Base-by-base conservation (phyloP, 2,888 invertebrate species). In the Agriopis marginaria region DNA sequence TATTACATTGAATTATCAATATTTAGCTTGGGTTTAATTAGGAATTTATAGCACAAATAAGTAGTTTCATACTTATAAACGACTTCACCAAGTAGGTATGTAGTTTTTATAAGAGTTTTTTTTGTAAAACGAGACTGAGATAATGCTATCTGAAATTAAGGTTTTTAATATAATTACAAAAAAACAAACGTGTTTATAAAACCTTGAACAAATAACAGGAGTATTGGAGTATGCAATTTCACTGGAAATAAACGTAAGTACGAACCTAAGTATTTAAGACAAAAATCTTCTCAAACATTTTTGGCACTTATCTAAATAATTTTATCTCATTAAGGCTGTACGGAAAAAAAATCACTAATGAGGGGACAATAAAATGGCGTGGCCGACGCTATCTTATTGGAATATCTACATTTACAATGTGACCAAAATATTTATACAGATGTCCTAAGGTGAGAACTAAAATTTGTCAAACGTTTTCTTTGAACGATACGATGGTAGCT, bases 281-380 rank as follows among this genome's bases (percentile, higher is more conserved):
- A 14, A 42, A 44, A 56, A 56, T 32, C 12, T 8, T 42, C 6
- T n/a, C 23, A 32, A 17, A 12, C 9, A 45, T 47, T 58, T 58
- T 44, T n/a, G 49, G 17, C 10, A 32, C 45, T n/a, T 60, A 55
- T 61, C 61, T 50, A 42, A 56, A 62, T 50, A 50, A 58, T 62
- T 56, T 62, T 51, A 59, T 42, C 53, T 60, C 63, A 68, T 68
- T 68, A 63, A 54, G 9, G 23, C 32, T 47, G 50, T 49, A 17
- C 63, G 56, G 40, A 59, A 60, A 40, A 49, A 60, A 49, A 63
- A 59, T 47, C 11, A 51, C 45, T 53, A 68, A 59, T 42, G 58
- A 63, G 56, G 7, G 45, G 12, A 47, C 42, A 59, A 59, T 68
- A 63, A 68, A 68, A 63, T 49, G 23, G 68, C 9, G 17, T 9